phyloP scores from a whole-genome alignment of 2,888 invertebrate genomes.

The Trisateles emortualis region DNA sequence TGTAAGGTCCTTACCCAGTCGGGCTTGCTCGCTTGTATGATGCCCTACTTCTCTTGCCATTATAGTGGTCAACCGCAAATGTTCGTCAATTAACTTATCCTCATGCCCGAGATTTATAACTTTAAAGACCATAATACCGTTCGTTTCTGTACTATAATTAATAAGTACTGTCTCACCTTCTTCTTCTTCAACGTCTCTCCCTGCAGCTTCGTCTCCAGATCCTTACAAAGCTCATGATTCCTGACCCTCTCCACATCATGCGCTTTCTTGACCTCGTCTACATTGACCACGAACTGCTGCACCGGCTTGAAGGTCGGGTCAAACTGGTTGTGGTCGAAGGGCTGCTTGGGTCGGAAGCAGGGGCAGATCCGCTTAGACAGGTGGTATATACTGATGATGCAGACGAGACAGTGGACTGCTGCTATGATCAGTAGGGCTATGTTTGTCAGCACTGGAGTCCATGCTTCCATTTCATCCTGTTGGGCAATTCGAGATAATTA shows the following conservation, averaged over 20 bases:
- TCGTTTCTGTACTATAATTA: background rate
- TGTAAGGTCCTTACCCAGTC: too few species aligned
- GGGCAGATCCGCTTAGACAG: conserved; percentile 85
- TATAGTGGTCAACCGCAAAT: too few species aligned
- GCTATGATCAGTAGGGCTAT: conserved; percentile 88
- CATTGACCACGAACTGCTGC: conserved; percentile 70
- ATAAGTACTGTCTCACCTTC: conserved; percentile 52
- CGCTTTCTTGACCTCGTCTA: conserved; percentile 71
- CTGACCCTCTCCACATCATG: conserved; percentile 59
- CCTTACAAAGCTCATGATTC: conserved; percentile 72
- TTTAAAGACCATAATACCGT: too few species aligned
- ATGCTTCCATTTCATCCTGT: conserved; percentile 84
- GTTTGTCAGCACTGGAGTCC: conserved; percentile 88
- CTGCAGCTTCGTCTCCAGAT: conserved; percentile 76
- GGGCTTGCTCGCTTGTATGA: too few species aligned
- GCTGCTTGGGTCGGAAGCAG: conserved; percentile 82
- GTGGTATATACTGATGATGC: conserved; percentile 84
- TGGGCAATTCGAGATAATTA: conserved; percentile 35
- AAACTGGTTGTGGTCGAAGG: conserved; percentile 85
- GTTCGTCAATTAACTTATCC: too few species aligned
- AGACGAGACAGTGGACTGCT: conserved; percentile 85
- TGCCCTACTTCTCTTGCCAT: too few species aligned
- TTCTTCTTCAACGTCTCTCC: conserved; percentile 70
- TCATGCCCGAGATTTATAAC: too few species aligned
- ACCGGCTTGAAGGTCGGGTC: conserved; percentile 71